These are phyloP conservation scores for Pithecia hirsuta DNA, from an alignment of 2,797 vertebrate genomes.

Conservation along the genomic window DNA sequence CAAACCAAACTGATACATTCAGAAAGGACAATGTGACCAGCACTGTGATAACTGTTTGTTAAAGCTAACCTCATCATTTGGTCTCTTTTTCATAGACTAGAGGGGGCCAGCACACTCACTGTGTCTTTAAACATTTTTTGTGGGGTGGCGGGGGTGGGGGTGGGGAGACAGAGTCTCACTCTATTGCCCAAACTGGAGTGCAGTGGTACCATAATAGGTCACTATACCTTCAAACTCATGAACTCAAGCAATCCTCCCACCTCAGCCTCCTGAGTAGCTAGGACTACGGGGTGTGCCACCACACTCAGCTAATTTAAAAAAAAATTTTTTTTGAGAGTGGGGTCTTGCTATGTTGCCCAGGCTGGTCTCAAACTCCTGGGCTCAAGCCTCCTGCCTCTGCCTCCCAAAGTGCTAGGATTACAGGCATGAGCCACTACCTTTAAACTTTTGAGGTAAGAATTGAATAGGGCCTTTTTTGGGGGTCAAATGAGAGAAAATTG, in stretches of 20 bases:
- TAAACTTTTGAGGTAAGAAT: not conserved
- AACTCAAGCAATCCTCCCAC: not conserved
- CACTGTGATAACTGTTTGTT: no score
- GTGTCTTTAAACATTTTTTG: not conserved
- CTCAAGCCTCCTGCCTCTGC: not conserved
- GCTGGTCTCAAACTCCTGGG: not conserved
- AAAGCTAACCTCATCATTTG: not conserved
- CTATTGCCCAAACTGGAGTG: not conserved
- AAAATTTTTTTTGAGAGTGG: not conserved
- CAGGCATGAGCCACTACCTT: not conserved
- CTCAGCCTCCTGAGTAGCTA: not conserved
- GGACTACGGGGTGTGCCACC: not conserved
- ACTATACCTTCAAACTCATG: not conserved
- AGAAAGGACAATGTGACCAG: not conserved
- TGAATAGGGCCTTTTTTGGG: not conserved
- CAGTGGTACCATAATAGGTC: not conserved
- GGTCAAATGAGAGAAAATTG: not conserved
- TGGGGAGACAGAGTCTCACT: not conserved
- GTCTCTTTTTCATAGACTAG: not conserved
- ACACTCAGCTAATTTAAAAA: not conserved
- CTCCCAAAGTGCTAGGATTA: not conserved
- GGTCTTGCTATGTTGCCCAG: not conserved
- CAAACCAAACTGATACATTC: not conserved
- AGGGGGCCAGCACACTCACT: not conserved
- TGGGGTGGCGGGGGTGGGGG: no score